Conservation (phyloP, 2,888 invertebrate genomes). For the Cerceris rybyensis region DNA sequence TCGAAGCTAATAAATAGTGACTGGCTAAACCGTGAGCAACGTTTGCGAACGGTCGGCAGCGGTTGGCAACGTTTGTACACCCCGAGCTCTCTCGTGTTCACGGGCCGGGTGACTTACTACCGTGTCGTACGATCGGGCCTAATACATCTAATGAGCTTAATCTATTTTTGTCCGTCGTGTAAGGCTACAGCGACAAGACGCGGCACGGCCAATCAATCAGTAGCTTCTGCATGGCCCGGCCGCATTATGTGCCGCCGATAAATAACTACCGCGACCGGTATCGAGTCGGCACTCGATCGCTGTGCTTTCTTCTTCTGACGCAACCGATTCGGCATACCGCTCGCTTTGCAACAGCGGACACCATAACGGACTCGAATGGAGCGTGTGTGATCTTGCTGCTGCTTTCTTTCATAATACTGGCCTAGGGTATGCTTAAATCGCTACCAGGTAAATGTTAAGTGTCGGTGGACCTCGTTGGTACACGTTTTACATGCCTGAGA, state of each 20-base stretch:
- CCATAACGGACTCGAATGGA: not conserved
- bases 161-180: conserved; percentile 55
- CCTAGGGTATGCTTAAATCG: too few relatives aligned
- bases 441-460: too few relatives aligned
- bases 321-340: conserved; percentile 30
- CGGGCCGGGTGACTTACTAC: conserved; percentile 41
- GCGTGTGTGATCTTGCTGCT: conserved; percentile 8
- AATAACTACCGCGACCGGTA: conserved; percentile 30
- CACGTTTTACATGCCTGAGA: too few relatives aligned
- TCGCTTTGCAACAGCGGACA: conserved; percentile 11
- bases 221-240: conserved; percentile 32
- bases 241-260: conserved; percentile 25
- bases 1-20: conserved; percentile 54
- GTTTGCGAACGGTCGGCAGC: not conserved
- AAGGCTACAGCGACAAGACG: conserved; percentile 52
- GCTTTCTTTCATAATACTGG: not conserved
- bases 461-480: too few relatives aligned
- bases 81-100: conserved; percentile 24
- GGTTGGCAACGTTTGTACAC: too few relatives aligned
- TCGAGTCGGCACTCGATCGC: conserved; percentile 3
- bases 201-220: conserved; percentile 52
- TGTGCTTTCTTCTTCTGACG: conserved; percentile 38
- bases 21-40: conserved; percentile 36
- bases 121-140: conserved; percentile 45
- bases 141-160: conserved; percentile 63